Percentiles rank a stretch among this genome's conserved stretches.
These are phyloP conservation scores for Charanyca ferruginea DNA, from an alignment of 2,888 invertebrate genomes.

Conservation along the genomic window DNA sequence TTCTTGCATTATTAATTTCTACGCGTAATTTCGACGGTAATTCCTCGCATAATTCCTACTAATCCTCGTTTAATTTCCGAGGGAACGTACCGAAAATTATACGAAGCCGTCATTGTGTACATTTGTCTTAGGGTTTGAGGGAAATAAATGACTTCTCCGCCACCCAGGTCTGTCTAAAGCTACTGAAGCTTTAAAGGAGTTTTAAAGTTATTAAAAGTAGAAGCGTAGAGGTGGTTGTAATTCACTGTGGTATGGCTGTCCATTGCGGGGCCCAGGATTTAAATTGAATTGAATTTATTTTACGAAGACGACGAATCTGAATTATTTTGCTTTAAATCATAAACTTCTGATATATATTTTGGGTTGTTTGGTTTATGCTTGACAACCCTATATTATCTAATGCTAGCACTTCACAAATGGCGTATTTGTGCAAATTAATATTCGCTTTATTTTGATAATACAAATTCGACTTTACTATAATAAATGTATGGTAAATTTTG, in stretches of 20 bases:
- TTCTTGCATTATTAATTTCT: slow-evolving; percentile 63
- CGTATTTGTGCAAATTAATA: no score
- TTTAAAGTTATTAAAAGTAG: slow-evolving; percentile 19
- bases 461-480: no score
- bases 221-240: not conserved
- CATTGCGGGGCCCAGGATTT: not conserved
- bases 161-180: not conserved
- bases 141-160: slow-evolving; percentile 33
- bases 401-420: no score
- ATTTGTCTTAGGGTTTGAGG: slow-evolving; percentile 39
- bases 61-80: slow-evolving; percentile 60
- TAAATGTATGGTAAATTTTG: no score
- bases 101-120: slow-evolving; percentile 31
- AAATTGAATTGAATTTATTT: no score
- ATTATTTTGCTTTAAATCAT: no score
- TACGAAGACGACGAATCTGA: no score
- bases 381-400: no score
- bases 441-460: no score
- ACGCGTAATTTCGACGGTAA: slow-evolving; percentile 39
- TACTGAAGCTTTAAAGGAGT: not conserved
- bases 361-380: no score
- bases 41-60: slow-evolving; percentile 39
- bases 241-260: not conserved
- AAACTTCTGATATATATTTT: no score
- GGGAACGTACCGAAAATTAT: slow-evolving; percentile 44